Evolutionary conservation across 2,888 invertebrate genomes (phyloP).

Genomic region (Epistrophe grossulariae): DNA sequence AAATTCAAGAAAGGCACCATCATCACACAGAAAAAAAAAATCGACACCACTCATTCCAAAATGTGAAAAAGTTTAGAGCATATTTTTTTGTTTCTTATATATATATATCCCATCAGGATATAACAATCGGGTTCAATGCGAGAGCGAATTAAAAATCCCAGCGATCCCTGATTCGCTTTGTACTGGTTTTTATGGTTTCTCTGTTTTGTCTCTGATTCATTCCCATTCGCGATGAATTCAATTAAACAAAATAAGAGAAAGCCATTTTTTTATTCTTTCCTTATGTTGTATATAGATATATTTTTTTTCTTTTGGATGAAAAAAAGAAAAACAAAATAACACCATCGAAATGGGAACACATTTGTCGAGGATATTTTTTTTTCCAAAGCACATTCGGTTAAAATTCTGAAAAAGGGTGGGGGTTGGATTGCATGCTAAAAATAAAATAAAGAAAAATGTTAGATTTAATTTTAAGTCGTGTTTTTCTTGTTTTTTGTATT

Average conservation of each 20-base stretch:
- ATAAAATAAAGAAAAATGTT: conserved; percentile 66
- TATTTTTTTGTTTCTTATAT: conserved; percentile 60
- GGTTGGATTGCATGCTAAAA: conserved; percentile 33
- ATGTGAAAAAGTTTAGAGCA: conserved; percentile 71
- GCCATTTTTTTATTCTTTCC: conserved; percentile 45
- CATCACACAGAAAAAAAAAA: conserved; percentile 47
- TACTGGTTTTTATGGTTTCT: conserved; percentile 64
- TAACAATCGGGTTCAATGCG: conserved; percentile 69
- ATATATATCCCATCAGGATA: conserved; percentile 47
- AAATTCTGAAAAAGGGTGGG: conserved; percentile 28
- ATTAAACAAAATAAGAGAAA: conserved; percentile 74
- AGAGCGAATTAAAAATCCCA: conserved; percentile 17
- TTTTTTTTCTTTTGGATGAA: conserved; percentile 58
- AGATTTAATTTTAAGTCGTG: conserved; percentile 71
- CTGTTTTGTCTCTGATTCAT: conserved; percentile 68
- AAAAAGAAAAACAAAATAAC: conserved; percentile 36
- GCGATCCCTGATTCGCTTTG: conserved; percentile 35
- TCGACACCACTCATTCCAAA: conserved; percentile 39
- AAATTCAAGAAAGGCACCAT: conserved; percentile 15
- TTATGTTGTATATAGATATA: conserved; percentile 22
- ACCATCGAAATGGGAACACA: conserved; percentile 64
- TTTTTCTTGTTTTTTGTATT: conserved; percentile 27
- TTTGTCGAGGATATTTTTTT: conserved; percentile 63
- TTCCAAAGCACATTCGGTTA: conserved; percentile 27
- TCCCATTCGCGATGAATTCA: conserved; percentile 71